Evolutionary conservation across 1,140 invertebrate genomes (phyloP).

Genomic region (Lamellibrachia luymesi): DNA sequence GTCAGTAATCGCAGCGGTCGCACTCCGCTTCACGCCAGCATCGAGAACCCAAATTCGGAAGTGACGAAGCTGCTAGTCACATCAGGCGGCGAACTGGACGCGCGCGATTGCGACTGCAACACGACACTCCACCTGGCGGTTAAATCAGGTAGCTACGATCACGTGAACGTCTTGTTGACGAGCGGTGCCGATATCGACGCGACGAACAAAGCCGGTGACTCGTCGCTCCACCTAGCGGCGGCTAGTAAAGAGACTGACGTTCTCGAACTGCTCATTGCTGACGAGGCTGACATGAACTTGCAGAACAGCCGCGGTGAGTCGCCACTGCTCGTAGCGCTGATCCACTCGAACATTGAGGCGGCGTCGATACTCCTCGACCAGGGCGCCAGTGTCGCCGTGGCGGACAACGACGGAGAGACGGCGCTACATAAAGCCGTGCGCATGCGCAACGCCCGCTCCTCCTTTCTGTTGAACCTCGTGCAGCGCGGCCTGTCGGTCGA

Average conservation of each 20-base stretch:
- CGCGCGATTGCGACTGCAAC: slow-evolving; percentile 11
- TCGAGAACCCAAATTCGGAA: neutral
- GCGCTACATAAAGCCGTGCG: slow-evolving; percentile 14
- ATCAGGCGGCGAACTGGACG: neutral
- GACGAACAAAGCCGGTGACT: neutral
- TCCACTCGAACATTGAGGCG: neutral
- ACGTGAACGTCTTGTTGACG: slow-evolving; percentile 4
- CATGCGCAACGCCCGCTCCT: neutral
- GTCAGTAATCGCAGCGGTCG: neutral
- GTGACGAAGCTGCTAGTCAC: neutral
- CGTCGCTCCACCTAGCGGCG: neutral
- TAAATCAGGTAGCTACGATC: slow-evolving; percentile 14
- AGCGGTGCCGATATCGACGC: neutral
- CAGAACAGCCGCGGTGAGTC: slow-evolving; percentile 8
- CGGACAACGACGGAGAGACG: slow-evolving; percentile 14
- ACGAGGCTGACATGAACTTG: slow-evolving; percentile 17
- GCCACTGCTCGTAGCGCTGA: slow-evolving; percentile 15
- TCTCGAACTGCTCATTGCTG: slow-evolving; percentile 15
- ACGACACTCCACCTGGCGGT: neutral
- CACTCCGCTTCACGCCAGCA: neutral
- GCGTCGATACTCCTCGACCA: slow-evolving; percentile 11
- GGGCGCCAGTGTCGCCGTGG: neutral
- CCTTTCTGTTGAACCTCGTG: neutral
- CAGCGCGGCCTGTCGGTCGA: neutral
- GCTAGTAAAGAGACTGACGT: slow-evolving; percentile 12